A percentile compares a stretch with the other conserved stretches of the same genome.
phyloP scores from a whole-genome alignment of 2,113 vertebrate species.

The Perccottus glenii region DNA sequence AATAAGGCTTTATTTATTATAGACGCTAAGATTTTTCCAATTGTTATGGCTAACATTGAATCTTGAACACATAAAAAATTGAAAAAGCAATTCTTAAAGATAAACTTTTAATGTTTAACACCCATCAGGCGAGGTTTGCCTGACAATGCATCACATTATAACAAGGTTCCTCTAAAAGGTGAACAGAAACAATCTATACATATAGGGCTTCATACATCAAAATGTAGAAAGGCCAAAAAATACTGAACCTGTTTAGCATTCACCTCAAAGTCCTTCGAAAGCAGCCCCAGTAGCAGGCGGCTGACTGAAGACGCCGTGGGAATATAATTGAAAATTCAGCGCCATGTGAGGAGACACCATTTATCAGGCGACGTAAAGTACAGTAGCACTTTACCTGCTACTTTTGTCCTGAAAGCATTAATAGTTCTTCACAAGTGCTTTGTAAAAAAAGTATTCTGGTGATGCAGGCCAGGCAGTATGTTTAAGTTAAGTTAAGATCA shows the following conservation, averaged over 20 bases:
- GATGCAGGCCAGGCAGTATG: conserved; percentile 18
- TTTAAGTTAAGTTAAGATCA: conserved; percentile 21
- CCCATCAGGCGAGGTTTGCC: conserved; percentile 1
- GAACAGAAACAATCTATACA: conserved; percentile 20
- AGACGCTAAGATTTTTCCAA: background rate
- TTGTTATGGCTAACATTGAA: conserved; percentile 10
- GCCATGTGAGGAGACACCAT: conserved; percentile 26
- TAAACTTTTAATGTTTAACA: background rate
- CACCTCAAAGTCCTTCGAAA: conserved; percentile 58
- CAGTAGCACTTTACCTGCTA: conserved; percentile 27
- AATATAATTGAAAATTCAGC: conserved; percentile 51
- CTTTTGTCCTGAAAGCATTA: conserved; percentile 30
- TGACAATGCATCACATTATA: conserved; percentile 37
- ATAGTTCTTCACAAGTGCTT: conserved; percentile 33
- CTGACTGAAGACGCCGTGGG: conserved; percentile 24
- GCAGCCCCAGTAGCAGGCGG: background rate
- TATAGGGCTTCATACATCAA: conserved; percentile 47
- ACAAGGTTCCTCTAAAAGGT: conserved; percentile 25
- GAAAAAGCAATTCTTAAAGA: background rate
- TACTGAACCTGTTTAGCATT: conserved; percentile 49
- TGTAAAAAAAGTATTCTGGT: conserved; percentile 28
- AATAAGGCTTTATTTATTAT: conserved; percentile 54
- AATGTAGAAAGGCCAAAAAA: conserved; percentile 31
- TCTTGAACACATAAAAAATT: conserved; percentile 28
- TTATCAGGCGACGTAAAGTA: conserved; percentile 32